phyloP scores from a whole-genome alignment of 2,113 vertebrate species.

The Theristicus caerulescens region DNA sequence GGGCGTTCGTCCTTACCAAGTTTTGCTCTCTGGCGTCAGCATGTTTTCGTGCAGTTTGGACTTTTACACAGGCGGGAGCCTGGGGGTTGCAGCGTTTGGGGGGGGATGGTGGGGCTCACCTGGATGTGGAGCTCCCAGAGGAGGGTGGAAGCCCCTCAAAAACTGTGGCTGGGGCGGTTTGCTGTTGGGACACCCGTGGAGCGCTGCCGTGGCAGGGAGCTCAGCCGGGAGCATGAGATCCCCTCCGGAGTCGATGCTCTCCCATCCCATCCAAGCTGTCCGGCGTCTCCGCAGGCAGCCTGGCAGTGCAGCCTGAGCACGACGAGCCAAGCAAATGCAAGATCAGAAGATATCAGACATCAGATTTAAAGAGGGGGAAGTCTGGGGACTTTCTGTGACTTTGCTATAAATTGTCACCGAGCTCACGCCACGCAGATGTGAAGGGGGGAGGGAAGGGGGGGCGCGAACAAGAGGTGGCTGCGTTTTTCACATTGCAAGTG shows the following conservation, averaged over 20 bases:
- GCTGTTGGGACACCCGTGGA: background rate
- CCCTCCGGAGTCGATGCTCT: rapidly evolving
- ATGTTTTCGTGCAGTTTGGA: rapidly evolving
- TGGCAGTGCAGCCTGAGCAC: background rate
- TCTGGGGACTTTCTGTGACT: conserved; percentile 27
- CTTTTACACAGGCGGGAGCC: rapidly evolving
- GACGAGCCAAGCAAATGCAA: background rate
- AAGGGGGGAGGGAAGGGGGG: background rate
- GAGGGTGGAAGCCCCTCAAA: background rate
- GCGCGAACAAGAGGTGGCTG: background rate
- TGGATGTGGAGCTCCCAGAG: background rate
- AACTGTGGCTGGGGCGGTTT: background rate
- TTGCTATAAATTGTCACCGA: background rate
- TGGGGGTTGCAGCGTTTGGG: background rate
- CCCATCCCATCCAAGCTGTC: rapidly evolving
- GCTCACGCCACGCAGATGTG: background rate
- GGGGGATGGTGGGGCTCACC: background rate
- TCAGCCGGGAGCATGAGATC: rapidly evolving
- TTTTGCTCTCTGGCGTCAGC: background rate
- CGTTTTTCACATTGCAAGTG: rapidly evolving
- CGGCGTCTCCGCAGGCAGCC: rapidly evolving
- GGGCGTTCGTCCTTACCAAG: background rate
- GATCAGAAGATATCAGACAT: background rate
- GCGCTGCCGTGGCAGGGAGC: rapidly evolving
- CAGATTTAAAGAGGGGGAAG: background rate